A percentile compares a stretch with the other conserved stretches of the same genome.
Evolutionary conservation across 35 echinoderm and acorn worm species (phyloP).

Genomic region (Acanthaster planci): DNA sequence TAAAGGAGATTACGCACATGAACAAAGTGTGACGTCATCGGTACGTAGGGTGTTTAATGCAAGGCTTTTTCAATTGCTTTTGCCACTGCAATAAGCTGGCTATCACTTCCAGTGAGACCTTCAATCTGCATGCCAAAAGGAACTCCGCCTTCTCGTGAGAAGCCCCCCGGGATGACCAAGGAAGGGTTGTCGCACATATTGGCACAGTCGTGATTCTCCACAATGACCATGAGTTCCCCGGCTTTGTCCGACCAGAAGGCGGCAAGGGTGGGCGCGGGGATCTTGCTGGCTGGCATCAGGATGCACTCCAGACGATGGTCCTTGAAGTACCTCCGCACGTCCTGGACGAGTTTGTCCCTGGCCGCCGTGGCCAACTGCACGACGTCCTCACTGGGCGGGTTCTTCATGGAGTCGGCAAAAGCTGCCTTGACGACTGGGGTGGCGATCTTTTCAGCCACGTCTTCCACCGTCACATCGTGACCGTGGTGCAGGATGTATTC

Average conservation of each 20-base stretch:
- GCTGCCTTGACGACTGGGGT: neutral
- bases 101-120: neutral
- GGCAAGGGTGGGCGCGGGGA: neutral
- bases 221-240: neutral
- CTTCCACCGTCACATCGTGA: neutral
- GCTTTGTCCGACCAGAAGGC: neutral
- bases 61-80: neutral
- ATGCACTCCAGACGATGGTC: constrained; percentile 4
- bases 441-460: neutral
- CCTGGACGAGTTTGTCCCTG: neutral
- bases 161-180: neutral
- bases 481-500: constrained; percentile 5
- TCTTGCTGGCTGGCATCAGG: constrained; percentile 5
- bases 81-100: constrained; percentile 1
- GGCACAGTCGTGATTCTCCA: neutral
- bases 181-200: constrained; percentile 12
- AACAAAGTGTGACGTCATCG: no score
- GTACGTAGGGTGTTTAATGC: no score
- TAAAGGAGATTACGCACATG: no score
- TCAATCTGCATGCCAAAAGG: constrained; percentile 24
- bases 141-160: neutral
- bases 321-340: neutral
- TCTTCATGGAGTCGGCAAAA: neutral
- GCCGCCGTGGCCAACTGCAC: neutral
- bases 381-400: neutral